Evolutionary conservation across 2,888 invertebrate genomes (phyloP).

Genomic region (Merodon equestris): DNA sequence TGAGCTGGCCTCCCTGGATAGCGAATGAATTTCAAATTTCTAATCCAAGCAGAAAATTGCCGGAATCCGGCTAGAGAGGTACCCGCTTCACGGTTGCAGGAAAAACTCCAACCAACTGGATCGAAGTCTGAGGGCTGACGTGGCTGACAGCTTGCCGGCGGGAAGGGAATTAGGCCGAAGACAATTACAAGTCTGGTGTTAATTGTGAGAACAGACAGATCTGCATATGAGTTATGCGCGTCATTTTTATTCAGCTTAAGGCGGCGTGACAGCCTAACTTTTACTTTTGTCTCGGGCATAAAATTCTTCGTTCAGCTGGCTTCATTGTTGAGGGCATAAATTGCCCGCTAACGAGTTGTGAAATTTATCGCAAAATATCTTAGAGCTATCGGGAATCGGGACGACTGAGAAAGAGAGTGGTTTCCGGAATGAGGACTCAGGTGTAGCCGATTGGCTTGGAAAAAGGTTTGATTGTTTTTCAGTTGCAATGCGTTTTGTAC

Average conservation of each 20-base stretch:
- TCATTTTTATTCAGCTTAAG: constrained; percentile 28
- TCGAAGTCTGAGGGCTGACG: constrained; percentile 42
- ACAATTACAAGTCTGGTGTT: background rate
- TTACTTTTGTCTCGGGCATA: constrained; percentile 53
- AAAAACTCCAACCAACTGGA: constrained; percentile 40
- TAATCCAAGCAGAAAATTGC: constrained; percentile 63
- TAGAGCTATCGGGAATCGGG: constrained; percentile 1
- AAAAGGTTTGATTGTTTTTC: constrained; percentile 53
- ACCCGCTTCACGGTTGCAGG: too few relatives aligned
- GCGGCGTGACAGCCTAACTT: constrained; percentile 37
- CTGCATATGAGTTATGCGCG: constrained; percentile 39
- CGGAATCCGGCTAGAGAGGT: constrained; percentile 23
- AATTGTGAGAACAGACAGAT: constrained; percentile 28
- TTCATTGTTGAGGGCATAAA: constrained; percentile 52
- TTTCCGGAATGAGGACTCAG: constrained; percentile 5
- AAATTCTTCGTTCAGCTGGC: too few relatives aligned
- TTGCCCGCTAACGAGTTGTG: constrained; percentile 64
- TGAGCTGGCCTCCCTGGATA: constrained; percentile 23
- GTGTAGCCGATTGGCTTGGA: background rate
- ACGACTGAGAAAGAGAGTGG: constrained; percentile 14
- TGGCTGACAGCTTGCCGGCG: constrained; percentile 5
- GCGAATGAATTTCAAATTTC: constrained; percentile 59
- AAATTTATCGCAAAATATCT: constrained; percentile 60
- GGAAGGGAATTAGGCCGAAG: constrained; percentile 7
- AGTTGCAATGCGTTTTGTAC: constrained; percentile 55